Evolutionary conservation across 2,888 invertebrate species (phyloP), one percentile per base, ranked within the genome.

Genomic region (Ashinkailepas kermadecensis): DNA sequence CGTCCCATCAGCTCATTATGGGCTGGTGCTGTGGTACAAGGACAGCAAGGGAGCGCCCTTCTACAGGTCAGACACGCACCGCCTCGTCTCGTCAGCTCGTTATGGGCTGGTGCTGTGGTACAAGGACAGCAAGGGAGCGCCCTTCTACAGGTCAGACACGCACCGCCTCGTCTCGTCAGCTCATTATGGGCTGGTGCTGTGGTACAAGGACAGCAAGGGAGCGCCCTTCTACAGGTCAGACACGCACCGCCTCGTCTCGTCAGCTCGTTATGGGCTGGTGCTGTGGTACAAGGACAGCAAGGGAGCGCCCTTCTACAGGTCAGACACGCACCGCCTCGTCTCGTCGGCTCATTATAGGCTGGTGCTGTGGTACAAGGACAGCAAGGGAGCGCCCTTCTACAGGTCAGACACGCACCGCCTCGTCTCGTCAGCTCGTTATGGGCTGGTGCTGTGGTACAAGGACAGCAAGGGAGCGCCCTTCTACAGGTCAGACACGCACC

Each of bases 341-440:
- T 39, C 39, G 4, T 39, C 39, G 4, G 39, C 39, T 39, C 39
- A 39, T 39, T 39, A 39, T 39, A n/a, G n/a, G 64, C 84, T 86
- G 23, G 86, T 86, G 74, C 84, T 86, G 18, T 86, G 86, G 86
- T 86, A 86, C 84, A 86, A 86, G 83, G 86, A 86, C 64, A 86
- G 86, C 18, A 85, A 85, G 21, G 86, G 86, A 10, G 86, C 86
- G 18, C 86, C 86, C 15, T 85, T 86, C 70, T 86, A 86, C 84
- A 86, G 86, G 85, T 85, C 80, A 81, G 83, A 39, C 39, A 4
- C 39, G 39, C 39, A 39, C 39, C 39, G 39, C 39, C 39, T 39
- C 39, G 39, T 39, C 39, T 39, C 39, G 4, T 39, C 39, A 39
- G 39, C 39, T 39, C 39, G 4, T 39, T 39, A 39, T 39, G 39